These are phyloP conservation scores for Symphodus melops DNA, from an alignment of 2,113 vertebrate genomes.

Conservation along the genomic window DNA sequence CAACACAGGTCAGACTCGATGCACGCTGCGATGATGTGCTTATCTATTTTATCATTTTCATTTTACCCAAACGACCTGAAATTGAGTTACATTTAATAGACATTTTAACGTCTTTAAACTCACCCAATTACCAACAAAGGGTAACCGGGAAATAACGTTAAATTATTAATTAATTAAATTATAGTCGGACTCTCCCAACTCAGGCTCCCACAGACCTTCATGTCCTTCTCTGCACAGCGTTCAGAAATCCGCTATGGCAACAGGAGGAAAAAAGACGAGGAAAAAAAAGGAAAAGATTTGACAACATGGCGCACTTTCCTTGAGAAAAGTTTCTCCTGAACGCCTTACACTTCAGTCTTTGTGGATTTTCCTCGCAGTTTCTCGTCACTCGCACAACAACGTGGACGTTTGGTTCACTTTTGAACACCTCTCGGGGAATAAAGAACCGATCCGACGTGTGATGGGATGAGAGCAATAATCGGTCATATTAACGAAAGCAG, in stretches of 20 bases:
- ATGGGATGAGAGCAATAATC: constrained; percentile 81
- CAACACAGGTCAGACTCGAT: background rate
- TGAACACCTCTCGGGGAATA: constrained; percentile 1
- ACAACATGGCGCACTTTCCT: constrained; percentile 87
- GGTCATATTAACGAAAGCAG: constrained; percentile 58
- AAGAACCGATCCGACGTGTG: constrained; percentile 50
- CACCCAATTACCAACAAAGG: background rate
- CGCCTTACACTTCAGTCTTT: constrained; percentile 28
- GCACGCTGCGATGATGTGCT: background rate
- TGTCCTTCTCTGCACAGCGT: constrained; percentile 46
- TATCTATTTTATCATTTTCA: background rate
- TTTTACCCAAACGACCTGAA: background rate
- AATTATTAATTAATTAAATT: background rate
- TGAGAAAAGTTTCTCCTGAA: constrained; percentile 76
- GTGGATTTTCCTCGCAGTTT: constrained; percentile 6
- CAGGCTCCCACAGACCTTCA: constrained; percentile 19
- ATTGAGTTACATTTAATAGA: background rate
- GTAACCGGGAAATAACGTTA: too few species aligned
- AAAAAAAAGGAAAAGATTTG: constrained; percentile 79
- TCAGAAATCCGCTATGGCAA: constrained; percentile 69
- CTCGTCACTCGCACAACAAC: constrained; percentile 9
- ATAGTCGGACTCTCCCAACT: background rate
- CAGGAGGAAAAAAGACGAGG: constrained; percentile 41
- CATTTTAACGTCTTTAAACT: background rate
- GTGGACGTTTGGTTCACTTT: constrained; percentile 2